A percentile compares a stretch with the other conserved stretches of the same genome.
These are phyloP conservation scores for Timandra comae DNA, from an alignment of 2,888 invertebrate species.

Conservation along the genomic window DNA sequence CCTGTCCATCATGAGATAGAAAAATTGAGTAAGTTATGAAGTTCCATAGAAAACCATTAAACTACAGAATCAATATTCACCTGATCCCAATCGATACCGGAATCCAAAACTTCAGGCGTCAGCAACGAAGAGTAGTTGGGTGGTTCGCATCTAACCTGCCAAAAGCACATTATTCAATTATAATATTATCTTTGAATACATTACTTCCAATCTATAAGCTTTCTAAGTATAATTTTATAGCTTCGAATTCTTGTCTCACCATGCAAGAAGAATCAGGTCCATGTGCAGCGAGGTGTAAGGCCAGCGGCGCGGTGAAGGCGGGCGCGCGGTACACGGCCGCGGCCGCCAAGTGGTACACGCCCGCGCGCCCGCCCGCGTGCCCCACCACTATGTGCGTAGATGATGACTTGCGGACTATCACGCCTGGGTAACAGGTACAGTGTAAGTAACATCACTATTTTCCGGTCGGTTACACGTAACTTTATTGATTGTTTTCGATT, in stretches of 20 bases:
- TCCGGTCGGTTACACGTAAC: too few relatives aligned
- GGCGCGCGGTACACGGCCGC: conserved; percentile 76
- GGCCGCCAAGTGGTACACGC: conserved; percentile 72
- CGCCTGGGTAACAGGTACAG: conserved; percentile 35
- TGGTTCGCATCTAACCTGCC: conserved; percentile 60
- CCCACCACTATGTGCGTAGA: conserved; percentile 75
- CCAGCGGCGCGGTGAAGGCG: conserved; percentile 65
- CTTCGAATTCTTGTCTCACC: too few relatives aligned
- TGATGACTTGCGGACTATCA: conserved; percentile 76
- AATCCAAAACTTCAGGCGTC: conserved; percentile 57
- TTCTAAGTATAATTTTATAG: too few relatives aligned
- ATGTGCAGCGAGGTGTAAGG: conserved; percentile 74
- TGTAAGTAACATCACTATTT: too few relatives aligned
- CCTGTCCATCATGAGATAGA: conserved; percentile 34
- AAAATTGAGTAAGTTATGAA: neutral
- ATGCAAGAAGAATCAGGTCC: conserved; percentile 49
- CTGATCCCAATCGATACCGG: conserved; percentile 78
- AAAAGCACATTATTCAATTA: neutral
- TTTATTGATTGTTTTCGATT: too few relatives aligned
- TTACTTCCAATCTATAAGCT: too few relatives aligned
- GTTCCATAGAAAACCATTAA: neutral
- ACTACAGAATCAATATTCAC: conserved; percentile 30
- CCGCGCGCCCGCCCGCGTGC: conserved; percentile 45
- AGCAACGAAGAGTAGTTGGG: conserved; percentile 66
- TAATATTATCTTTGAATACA: too few relatives aligned